phyloP scores from a whole-genome alignment of 2,113 vertebrate genomes.

The Zapus hudsonius region DNA sequence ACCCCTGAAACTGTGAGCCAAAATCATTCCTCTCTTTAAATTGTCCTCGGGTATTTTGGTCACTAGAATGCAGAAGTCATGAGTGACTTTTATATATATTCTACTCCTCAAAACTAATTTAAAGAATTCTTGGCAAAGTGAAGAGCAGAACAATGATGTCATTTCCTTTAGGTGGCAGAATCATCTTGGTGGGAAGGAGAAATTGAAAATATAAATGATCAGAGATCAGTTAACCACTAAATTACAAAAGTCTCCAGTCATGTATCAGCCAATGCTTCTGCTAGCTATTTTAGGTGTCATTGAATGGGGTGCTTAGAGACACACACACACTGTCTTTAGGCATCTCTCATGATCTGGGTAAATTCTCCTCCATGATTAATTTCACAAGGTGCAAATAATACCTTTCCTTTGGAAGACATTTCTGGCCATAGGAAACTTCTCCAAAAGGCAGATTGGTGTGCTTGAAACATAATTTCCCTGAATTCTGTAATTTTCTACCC shows the following conservation, averaged over 20 bases:
- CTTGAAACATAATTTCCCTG: constrained; percentile 43
- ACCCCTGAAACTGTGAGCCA: neutral
- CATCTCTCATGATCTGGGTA: neutral
- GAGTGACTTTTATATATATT: neutral
- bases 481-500: constrained; percentile 59
- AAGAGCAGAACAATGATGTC: neutral
- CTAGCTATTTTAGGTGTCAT: neutral
- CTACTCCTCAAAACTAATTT: neutral
- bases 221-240: neutral
- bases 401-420: constrained; percentile 14
- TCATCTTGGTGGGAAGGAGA: neutral
- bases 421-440: constrained; percentile 32
- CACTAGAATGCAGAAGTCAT: neutral
- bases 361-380: neutral
- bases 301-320: too few species aligned
- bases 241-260: fast-evolving
- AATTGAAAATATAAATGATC: neutral
- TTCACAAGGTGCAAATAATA: neutral
- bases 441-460: neutral
- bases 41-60: neutral
- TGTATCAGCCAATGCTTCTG: too few species aligned
- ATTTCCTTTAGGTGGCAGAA: neutral
- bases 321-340: neutral
- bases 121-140: neutral
- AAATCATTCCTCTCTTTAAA: neutral